A percentile compares a stretch with the other conserved stretches of the same genome.
These are phyloP conservation scores for Schizaphis graminum DNA, from an alignment of 2,888 invertebrate genomes.

Conservation along the genomic window DNA sequence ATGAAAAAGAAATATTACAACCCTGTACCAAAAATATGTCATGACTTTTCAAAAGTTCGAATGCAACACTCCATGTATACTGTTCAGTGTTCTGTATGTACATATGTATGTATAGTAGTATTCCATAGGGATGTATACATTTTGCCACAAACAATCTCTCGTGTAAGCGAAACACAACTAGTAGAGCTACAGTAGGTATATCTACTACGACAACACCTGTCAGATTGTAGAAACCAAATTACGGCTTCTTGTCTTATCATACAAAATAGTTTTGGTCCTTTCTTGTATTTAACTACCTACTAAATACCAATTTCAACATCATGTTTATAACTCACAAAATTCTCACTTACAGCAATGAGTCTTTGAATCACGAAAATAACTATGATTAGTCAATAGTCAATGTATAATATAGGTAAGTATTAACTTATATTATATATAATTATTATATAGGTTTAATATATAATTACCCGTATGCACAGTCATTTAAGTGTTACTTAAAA, in stretches of 20 bases:
- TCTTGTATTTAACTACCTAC: background rate
- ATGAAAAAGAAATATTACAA: background rate
- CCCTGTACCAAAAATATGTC: background rate
- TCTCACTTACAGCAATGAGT: too few relatives aligned
- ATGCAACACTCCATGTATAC: background rate
- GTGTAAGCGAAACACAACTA: background rate
- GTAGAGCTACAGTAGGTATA: background rate
- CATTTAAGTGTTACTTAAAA: too few relatives aligned
- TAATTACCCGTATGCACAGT: too few relatives aligned
- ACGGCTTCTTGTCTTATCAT: slow-evolving; percentile 2
- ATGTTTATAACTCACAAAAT: background rate
- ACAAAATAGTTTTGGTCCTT: background rate
- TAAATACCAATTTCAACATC: background rate
- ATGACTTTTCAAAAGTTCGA: background rate
- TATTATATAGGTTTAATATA: background rate
- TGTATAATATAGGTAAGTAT: too few relatives aligned
- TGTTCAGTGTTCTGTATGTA: background rate
- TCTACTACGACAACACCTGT: slow-evolving; percentile 15
- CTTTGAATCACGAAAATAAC: background rate
- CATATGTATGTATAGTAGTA: background rate
- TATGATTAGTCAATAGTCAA: background rate
- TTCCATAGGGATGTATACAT: background rate
- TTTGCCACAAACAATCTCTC: background rate
- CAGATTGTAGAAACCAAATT: slow-evolving; percentile 38
- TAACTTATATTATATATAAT: too few relatives aligned